phyloP scores from a whole-genome alignment of 2,113 vertebrate species.

The Myotis yumanensis region DNA sequence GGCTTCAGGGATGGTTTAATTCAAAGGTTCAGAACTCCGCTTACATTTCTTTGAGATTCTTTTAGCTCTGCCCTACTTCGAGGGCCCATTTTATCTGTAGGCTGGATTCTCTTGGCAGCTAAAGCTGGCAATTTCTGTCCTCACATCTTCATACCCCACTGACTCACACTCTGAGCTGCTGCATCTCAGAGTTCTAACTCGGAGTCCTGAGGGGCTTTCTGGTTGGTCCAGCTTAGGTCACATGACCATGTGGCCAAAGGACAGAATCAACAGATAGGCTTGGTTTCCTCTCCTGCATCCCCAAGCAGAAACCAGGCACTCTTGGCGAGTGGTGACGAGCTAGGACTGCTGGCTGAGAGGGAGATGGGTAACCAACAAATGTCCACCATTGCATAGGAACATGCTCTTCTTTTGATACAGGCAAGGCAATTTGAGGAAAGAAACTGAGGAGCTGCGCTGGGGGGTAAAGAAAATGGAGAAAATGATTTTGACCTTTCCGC shows the following conservation, averaged over 20 bases:
- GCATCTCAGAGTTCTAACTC: not conserved
- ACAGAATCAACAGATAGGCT: not conserved
- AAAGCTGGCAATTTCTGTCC: not conserved
- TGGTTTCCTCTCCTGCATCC: not conserved
- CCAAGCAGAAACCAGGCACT: not conserved
- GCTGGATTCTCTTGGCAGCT: not conserved
- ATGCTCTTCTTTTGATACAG: not conserved
- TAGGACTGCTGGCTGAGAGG: fast-evolving
- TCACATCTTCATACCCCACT: not conserved
- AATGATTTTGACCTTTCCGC: not conserved
- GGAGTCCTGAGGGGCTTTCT: not conserved
- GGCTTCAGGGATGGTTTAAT: not conserved
- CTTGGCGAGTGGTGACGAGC: fast-evolving
- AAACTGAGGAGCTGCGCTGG: not conserved
- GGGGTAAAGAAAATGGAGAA: not conserved
- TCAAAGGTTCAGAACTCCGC: not conserved
- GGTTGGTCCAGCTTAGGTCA: not conserved
- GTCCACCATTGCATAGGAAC: fast-evolving
- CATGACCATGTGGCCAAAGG: not conserved
- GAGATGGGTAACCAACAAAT: fast-evolving
- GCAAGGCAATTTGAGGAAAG: not conserved
- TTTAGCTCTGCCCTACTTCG: not conserved
- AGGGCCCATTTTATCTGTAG: not conserved
- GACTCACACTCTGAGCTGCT: not conserved
- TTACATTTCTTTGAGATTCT: not conserved